Evolutionary conservation across 2,797 vertebrate species (phyloP), one percentile per base, ranked within the genome.

Genomic region (Pantherophis alleghaniensis): DNA sequence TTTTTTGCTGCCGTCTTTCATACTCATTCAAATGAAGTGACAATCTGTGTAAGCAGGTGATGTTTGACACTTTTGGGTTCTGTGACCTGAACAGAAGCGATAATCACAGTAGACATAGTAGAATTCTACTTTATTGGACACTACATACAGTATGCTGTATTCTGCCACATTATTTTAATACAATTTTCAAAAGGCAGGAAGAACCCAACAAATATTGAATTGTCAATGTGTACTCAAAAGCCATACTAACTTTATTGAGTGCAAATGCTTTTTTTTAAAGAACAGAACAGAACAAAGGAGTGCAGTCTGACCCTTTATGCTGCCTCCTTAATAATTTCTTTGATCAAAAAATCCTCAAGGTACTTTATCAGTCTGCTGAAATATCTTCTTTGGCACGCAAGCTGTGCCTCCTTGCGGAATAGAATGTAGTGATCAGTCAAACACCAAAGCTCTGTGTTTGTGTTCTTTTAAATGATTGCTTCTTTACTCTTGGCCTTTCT

Each of bases 261-360:
- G 95, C 28, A 90, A 96, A 95, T 95, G 93, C 69, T 83, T 1
- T 69, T 92, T 2, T 69, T 92, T 69, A 37, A 22, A 91, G 79
- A 26, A n/a, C 3, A 90, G 89, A 91, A 92, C 94, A 96, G 94
- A 97, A 97, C 88, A 97, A 97, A 97, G 96, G 60, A 95, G 87
- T 90, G 95, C 63, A n/a, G 95, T 91, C 94, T 97, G 97, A 97
- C 97, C 97, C 95, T 91, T 93, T 20, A 9, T 94, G 63, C 93
- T 94, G 61, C 92, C 89, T 22, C 74, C 92, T 96, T 97, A 97
- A 97, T 97, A 95, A 93, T 90, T 94, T 53, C 96, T 98, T 97
- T 97, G 97, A 98, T 98, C 95, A 95, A 89, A 88, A 86, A 96
- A 96, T 97, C 96, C 97, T 97, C n/a, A 4, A 0, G 53, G 97